Evolutionary conservation across 2,888 invertebrate genomes (phyloP), one percentile per base, ranked within the genome.

Genomic region (Melanostoma mellinum): DNA sequence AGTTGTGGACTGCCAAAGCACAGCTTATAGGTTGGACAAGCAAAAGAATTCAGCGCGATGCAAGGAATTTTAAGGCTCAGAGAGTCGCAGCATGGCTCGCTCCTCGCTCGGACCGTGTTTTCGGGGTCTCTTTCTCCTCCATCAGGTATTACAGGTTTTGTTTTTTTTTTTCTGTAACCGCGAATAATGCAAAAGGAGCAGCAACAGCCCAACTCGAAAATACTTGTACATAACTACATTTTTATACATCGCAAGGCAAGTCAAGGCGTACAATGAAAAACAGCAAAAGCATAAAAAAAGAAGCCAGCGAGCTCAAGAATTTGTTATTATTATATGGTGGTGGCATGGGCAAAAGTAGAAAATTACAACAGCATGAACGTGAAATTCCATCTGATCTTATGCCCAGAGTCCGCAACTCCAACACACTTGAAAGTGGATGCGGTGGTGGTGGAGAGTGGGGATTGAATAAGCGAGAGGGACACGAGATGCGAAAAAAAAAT

Each of bases 291-390:
- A 3, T 9, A 8, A 56, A 53, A 52, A 75, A 46, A 75, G 32
- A 52, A 52, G 9, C 55, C 60, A 58, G 42, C 52, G 71, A 74
- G 60, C 79, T 53, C 74, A 78, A 71, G 74, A 84, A 84, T 79
- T 79, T 84, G 79, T 84, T 84, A 76, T 81, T 81, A 79, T 84
- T 84, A 78, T 84, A 79, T 79, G 74, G 71, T 79, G 74, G 71
- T 75, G 67, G 84, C 69, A 79, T 75, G 74, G 84, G 74, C 75
- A 71, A 60, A 55, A 69, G 84, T 74, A 74, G 71, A 79, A 69
- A 78, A 84, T 75, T 71, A 84, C 84, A 74, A 79, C 78, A 79
- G 67, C 74, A 74, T 74, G 74, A 69, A 84, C 71, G 74, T 84
- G 71, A 74, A 84, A 84, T 84, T 84, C 84, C 79, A 75, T 67